Percentiles rank a stretch among this genome's conserved stretches.
Conservation (phyloP, 2,888 invertebrate species). For the Xestia rhomboidea region DNA sequence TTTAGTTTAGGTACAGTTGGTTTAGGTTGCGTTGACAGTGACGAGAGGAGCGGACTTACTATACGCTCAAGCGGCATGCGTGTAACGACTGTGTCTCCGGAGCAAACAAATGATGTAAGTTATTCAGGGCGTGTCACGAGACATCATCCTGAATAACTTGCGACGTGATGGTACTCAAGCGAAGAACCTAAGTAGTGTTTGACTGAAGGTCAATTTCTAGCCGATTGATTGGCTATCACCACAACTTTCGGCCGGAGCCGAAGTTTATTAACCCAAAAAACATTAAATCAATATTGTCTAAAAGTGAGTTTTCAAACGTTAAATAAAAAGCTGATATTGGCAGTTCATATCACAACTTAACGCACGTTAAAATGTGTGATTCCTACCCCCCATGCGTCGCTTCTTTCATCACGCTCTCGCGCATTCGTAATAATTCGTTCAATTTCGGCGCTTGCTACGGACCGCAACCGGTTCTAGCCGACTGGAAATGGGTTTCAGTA, state of each 20-base stretch:
- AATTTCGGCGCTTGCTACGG: not conserved
- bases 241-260: not conserved
- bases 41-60: not conserved
- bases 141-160: not conserved
- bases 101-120: not conserved
- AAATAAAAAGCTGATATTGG: not conserved
- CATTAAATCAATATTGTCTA: not conserved
- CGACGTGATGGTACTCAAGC: not conserved
- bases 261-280: not conserved
- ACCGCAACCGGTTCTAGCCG: not conserved
- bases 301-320: not conserved
- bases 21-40: not conserved
- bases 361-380: not conserved
- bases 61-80: not conserved
- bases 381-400: not conserved
- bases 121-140: not conserved
- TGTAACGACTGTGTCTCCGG: not conserved
- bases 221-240: too few species aligned
- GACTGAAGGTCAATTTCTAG: not conserved
- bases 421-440: not conserved
- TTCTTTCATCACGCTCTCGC: not conserved
- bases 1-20: slow-evolving; percentile 12
- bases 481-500: not conserved
- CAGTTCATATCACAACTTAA: not conserved
- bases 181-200: not conserved